These are phyloP conservation scores for Psilanteris sp. DNA, from an alignment of 1,140 invertebrate genomes.

Conservation along the genomic window DNA sequence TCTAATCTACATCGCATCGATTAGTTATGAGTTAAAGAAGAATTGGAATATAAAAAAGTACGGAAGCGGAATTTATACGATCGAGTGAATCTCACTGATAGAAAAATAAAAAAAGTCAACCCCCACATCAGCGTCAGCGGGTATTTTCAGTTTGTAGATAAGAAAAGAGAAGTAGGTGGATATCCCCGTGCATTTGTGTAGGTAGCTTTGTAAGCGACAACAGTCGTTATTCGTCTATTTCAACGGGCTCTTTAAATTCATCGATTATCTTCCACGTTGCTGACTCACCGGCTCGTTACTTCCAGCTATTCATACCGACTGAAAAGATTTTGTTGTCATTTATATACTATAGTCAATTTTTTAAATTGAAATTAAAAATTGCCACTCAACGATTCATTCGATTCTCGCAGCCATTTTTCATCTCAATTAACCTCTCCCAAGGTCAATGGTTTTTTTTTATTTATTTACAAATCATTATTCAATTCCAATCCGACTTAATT, in stretches of 20 bases:
- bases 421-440: too few species aligned
- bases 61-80: constrained; percentile 47
- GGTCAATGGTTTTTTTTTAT: too few species aligned
- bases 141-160: constrained; percentile 47
- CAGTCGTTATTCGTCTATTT: constrained; percentile 55
- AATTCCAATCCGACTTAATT: too few species aligned
- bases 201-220: constrained; percentile 51
- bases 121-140: constrained; percentile 32
- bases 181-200: constrained; percentile 40
- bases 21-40: constrained; percentile 38
- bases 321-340: constrained; percentile 21
- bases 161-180: constrained; percentile 49
- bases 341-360: constrained; percentile 14
- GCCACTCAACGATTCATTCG: not conserved
- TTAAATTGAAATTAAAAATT: constrained; percentile 16
- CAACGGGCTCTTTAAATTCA: constrained; percentile 55
- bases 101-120: constrained; percentile 48
- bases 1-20: constrained; percentile 39
- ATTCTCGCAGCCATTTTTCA: too few species aligned
- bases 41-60: constrained; percentile 22
- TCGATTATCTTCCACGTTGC: constrained; percentile 49
- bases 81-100: constrained; percentile 44
- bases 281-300: constrained; percentile 48
- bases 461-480: too few species aligned
- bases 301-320: constrained; percentile 22